Percentiles rank a stretch among this genome's conserved stretches.
These are phyloP conservation scores for Oceanites oceanicus DNA, from an alignment of 2,113 vertebrate species.

Conservation along the genomic window DNA sequence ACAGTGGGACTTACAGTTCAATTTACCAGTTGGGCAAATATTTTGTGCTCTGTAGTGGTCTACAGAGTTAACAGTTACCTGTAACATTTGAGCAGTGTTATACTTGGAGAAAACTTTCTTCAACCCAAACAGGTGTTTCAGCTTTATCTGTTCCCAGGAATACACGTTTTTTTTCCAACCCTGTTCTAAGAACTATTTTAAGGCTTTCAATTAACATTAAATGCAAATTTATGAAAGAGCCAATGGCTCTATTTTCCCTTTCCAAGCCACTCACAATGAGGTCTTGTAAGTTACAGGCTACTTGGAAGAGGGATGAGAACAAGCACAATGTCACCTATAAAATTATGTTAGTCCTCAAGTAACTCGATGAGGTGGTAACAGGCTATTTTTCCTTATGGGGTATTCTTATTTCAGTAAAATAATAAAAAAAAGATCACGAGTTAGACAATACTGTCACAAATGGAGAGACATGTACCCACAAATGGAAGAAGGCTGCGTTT, in stretches of 20 bases:
- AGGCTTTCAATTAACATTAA: constrained; percentile 11
- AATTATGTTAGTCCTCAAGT: constrained; percentile 26
- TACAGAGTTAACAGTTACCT: constrained; percentile 82
- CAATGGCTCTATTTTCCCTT: not conserved
- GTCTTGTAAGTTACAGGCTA: not conserved
- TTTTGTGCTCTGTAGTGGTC: constrained; percentile 80
- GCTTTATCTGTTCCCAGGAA: constrained; percentile 23
- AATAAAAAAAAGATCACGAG: not conserved
- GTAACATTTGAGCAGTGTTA: constrained; percentile 72
- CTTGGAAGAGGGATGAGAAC: not conserved
- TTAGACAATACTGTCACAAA: not conserved
- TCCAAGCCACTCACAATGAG: not conserved
- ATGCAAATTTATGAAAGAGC: constrained; percentile 12
- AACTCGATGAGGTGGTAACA: constrained; percentile 20
- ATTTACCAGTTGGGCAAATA: constrained; percentile 86
- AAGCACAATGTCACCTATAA: constrained; percentile 18
- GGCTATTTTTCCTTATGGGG: not conserved
- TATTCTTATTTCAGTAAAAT: constrained; percentile 24
- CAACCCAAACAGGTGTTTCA: constrained; percentile 65
- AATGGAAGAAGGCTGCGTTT: not conserved
- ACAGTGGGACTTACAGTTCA: constrained; percentile 83
- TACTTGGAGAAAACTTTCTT: constrained; percentile 76
- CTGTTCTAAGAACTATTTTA: not conserved
- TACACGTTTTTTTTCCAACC: not conserved
- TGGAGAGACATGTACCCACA: not conserved